Evolutionary conservation across 1,140 invertebrate genomes (phyloP).

Genomic region (Diuraphis noxia): DNA sequence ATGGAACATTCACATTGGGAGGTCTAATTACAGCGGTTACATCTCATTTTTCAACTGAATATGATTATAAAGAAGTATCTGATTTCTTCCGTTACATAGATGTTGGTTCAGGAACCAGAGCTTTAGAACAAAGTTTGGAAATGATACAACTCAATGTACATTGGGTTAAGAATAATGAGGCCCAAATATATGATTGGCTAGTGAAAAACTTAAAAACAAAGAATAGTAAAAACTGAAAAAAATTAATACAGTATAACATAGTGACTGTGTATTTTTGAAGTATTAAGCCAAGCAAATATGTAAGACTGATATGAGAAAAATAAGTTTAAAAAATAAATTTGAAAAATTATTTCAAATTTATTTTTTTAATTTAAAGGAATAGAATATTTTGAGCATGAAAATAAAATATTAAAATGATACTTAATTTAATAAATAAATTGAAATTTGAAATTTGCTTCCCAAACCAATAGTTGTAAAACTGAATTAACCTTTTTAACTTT

Average conservation of each 20-base stretch:
- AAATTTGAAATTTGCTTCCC: not conserved
- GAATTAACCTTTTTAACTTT: not conserved
- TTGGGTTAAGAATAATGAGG: slow-evolving; percentile 72
- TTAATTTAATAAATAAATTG: not conserved
- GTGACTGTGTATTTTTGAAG: slow-evolving; percentile 22
- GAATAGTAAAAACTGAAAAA: not conserved
- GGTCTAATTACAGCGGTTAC: slow-evolving; percentile 71
- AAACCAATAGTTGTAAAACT: not conserved
- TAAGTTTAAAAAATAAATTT: slow-evolving; percentile 27
- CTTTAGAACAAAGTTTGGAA: slow-evolving; percentile 75
- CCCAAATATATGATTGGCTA: slow-evolving; percentile 67
- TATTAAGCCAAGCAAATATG: slow-evolving; percentile 12
- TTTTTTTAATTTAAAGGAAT: slow-evolving; percentile 24
- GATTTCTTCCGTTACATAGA: slow-evolving; percentile 71
- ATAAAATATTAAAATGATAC: not conserved
- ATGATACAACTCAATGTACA: slow-evolving; percentile 78
- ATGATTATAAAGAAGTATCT: slow-evolving; percentile 74
- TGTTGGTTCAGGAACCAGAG: slow-evolving; percentile 69
- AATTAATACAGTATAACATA: not conserved
- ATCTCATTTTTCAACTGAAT: slow-evolving; percentile 71
- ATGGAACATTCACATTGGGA: slow-evolving; percentile 71
- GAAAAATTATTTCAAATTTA: not conserved
- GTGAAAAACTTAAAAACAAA: slow-evolving; percentile 59
- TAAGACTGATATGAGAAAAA: slow-evolving; percentile 39
- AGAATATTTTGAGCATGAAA: slow-evolving; percentile 34